phyloP scores from a whole-genome alignment of 2,797 vertebrate genomes.

The Mormyrops boulengeri region DNA sequence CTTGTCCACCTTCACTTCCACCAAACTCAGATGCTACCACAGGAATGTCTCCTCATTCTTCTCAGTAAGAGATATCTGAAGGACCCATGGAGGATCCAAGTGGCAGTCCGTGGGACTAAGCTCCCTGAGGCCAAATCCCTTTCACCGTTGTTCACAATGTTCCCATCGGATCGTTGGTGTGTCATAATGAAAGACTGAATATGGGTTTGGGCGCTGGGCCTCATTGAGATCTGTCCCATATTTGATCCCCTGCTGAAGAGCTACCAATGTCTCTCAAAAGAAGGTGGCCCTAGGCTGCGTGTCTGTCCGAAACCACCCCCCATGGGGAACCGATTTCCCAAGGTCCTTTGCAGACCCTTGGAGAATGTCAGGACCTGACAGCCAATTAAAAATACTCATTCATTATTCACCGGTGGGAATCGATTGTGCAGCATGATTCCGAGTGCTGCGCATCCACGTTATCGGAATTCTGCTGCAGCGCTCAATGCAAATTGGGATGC shows the following conservation, averaged over 20 bases:
- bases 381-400: slow-evolving; percentile 32
- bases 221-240: neutral
- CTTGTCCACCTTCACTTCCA: neutral
- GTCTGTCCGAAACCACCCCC: neutral
- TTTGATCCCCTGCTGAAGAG: neutral
- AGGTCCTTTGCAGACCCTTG: neutral
- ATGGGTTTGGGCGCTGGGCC: neutral
- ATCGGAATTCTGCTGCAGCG: slow-evolving; percentile 5
- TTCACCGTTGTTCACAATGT: neutral
- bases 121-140: neutral
- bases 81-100: neutral
- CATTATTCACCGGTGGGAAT: slow-evolving; percentile 33
- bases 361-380: slow-evolving; percentile 12
- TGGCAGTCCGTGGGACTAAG: neutral
- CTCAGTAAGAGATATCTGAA: neutral
- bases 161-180: neutral
- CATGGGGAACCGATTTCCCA: neutral
- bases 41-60: neutral
- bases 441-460: slow-evolving; percentile 18
- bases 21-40: neutral
- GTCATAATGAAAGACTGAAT: neutral
- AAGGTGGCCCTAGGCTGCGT: neutral
- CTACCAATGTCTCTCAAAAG: neutral
- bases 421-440: slow-evolving; percentile 31
- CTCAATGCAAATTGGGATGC: neutral